Conservation (phyloP, 1,140 invertebrate genomes). For the Thrips palmi region DNA sequence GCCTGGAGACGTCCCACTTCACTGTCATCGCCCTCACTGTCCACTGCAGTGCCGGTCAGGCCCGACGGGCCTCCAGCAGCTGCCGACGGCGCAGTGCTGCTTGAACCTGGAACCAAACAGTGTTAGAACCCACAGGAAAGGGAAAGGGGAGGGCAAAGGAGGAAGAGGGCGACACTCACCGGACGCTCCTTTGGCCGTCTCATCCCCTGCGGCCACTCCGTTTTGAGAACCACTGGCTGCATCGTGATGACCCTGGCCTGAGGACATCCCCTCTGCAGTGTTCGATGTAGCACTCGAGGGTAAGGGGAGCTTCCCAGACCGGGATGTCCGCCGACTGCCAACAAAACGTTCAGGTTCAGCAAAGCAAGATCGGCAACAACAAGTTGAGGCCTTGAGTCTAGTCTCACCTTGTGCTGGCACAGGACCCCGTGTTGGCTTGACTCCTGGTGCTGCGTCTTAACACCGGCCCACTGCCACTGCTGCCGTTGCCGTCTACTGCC, state of each 20-base stretch:
- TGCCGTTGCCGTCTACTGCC: slow-evolving; percentile 9
- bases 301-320: slow-evolving; percentile 29
- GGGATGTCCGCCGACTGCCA: slow-evolving; percentile 35
- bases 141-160: no score
- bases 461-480: slow-evolving; percentile 13
- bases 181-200: no score
- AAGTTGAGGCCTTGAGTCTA: neutral
- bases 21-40: slow-evolving; percentile 51
- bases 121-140: no score
- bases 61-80: slow-evolving; percentile 4
- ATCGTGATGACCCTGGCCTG: neutral
- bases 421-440: slow-evolving; percentile 48
- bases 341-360: slow-evolving; percentile 8
- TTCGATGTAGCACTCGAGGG: slow-evolving; percentile 10
- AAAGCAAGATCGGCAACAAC: neutral
- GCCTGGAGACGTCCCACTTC: slow-evolving; percentile 79
- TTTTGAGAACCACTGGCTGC: neutral
- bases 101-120: neutral
- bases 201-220: no score
- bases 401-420: slow-evolving; percentile 45
- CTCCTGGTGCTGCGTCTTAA: slow-evolving; percentile 24
- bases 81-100: neutral
- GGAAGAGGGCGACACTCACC: no score
- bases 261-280: slow-evolving; percentile 2
- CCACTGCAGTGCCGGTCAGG: slow-evolving; percentile 17